phyloP scores from a whole-genome alignment of 2,113 vertebrate genomes.

The Menidia beryllina region DNA sequence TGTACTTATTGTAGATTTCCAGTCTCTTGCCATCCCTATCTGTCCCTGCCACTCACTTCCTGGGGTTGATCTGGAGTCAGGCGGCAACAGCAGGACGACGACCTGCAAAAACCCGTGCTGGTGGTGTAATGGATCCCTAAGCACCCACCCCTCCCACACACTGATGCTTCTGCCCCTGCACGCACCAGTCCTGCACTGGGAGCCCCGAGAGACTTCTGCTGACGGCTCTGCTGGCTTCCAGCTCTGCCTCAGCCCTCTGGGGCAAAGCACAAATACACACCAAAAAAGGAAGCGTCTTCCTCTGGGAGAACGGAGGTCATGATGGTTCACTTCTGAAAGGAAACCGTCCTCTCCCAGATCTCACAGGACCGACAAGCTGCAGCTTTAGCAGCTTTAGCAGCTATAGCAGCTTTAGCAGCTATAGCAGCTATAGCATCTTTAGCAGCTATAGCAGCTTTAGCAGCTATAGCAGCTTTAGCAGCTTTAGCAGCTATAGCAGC shows the following conservation, averaged over 20 bases:
- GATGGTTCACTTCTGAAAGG: neutral
- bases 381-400: too few relatives aligned
- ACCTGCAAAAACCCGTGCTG: neutral
- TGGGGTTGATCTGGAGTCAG: too few relatives aligned
- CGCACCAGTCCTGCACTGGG: slow-evolving; percentile 2
- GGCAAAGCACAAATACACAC: slow-evolving; percentile 38
- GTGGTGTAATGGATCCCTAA: neutral
- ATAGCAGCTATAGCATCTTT: too few relatives aligned
- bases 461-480: too few relatives aligned
- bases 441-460: too few relatives aligned
- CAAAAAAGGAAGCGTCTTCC: slow-evolving; percentile 26
- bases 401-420: too few relatives aligned
- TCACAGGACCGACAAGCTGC: too few relatives aligned
- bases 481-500: too few relatives aligned
- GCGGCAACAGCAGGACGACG: neutral
- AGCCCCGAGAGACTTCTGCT: slow-evolving; percentile 42
- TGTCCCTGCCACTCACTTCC: too few relatives aligned
- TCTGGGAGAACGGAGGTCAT: slow-evolving; percentile 1
- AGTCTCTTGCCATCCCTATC: too few relatives aligned
- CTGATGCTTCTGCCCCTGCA: neutral
- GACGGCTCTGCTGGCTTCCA: slow-evolving; percentile 63
- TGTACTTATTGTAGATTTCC: too few relatives aligned
- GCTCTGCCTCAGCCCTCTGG: slow-evolving; percentile 33
- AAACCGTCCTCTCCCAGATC: slow-evolving; percentile 11
- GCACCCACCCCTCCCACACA: neutral